Evolutionary conservation across 2,113 vertebrate genomes (phyloP).

Genomic region (Actenoides hombroni): DNA sequence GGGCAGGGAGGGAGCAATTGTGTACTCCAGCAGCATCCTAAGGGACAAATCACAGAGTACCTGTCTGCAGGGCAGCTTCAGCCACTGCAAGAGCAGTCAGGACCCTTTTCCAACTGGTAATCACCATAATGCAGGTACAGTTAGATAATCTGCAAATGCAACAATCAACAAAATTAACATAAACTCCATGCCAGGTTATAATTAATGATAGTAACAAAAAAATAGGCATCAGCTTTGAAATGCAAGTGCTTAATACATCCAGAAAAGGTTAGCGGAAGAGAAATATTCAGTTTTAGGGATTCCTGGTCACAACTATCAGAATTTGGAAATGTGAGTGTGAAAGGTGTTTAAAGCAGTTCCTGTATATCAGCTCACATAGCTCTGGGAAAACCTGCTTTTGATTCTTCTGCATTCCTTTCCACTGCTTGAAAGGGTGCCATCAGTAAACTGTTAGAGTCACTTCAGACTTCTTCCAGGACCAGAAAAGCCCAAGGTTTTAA

Average conservation of each 20-base stretch:
- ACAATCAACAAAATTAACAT: conserved; percentile 13
- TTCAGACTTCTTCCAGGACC: neutral
- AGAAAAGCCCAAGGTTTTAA: neutral
- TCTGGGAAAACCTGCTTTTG: neutral
- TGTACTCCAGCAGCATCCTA: neutral
- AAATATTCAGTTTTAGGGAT: neutral
- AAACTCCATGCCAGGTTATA: neutral
- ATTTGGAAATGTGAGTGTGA: neutral
- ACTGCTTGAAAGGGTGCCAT: neutral
- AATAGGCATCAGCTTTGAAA: neutral
- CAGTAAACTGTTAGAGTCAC: neutral
- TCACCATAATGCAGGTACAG: conserved; percentile 10
- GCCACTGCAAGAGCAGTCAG: neutral
- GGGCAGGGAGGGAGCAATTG: neutral
- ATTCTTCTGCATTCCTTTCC: neutral
- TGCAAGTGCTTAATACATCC: neutral
- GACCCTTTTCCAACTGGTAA: conserved; percentile 9
- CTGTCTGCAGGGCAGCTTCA: neutral
- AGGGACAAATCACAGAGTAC: neutral
- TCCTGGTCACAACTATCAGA: neutral
- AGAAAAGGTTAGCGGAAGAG: neutral
- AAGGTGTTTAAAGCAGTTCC: neutral
- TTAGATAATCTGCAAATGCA: conserved; percentile 23
- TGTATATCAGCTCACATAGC: neutral
- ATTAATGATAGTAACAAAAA: neutral